Conservation (phyloP, 2,888 invertebrate species). For the Zhuqinia jingwanae region DNA sequence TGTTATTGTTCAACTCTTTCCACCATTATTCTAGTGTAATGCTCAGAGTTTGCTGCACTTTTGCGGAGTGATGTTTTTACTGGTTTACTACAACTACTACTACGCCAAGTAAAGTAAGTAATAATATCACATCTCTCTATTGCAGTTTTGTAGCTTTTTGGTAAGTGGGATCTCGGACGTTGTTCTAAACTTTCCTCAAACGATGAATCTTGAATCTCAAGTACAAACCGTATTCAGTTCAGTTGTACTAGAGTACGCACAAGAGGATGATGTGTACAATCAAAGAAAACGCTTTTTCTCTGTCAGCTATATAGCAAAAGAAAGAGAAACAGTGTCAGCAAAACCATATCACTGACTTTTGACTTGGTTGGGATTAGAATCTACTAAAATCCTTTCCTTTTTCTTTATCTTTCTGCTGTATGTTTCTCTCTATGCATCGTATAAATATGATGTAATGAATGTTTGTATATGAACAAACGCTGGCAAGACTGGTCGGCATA, state of each 20-base stretch:
- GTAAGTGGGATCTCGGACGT: conserved; percentile 15
- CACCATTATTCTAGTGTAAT: neutral
- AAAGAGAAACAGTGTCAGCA: neutral
- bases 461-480: neutral
- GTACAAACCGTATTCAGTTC: neutral
- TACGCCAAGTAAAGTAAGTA: neutral
- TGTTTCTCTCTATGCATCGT: neutral
- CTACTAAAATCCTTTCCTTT: neutral
- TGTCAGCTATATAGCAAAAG: neutral
- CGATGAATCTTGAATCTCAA: neutral
- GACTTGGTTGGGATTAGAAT: no score
- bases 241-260: neutral
- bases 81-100: neutral
- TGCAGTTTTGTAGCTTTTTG: no score
- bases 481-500: neutral
- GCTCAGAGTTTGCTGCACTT: neutral
- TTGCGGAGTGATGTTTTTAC: conserved; percentile 20
- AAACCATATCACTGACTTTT: neutral
- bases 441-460: no score
- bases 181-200: conserved; percentile 3
- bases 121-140: no score
- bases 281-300: neutral
- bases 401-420: neutral
- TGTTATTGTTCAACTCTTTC: conserved; percentile 53
- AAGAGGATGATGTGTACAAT: neutral